phyloP scores from a whole-genome alignment of 2,888 invertebrate genomes.

The Corbicula japonica region DNA sequence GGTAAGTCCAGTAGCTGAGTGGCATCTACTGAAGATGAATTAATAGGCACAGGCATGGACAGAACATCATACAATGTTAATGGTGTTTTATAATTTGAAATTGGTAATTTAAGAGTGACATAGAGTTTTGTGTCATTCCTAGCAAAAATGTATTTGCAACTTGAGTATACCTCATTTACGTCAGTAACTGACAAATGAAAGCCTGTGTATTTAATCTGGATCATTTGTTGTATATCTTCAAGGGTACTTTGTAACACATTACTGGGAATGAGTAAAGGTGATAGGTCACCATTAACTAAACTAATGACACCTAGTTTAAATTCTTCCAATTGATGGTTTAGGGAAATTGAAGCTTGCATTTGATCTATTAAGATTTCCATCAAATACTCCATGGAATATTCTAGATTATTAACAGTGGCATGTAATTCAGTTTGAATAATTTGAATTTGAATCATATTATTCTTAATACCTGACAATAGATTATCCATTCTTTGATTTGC shows the following conservation, averaged over 20 bases:
- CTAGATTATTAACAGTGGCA: conserved; percentile 13
- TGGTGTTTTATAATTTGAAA: conserved; percentile 47
- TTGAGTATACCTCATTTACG: conserved; percentile 21
- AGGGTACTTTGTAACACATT: conserved; percentile 3
- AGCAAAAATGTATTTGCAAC: conserved; percentile 36
- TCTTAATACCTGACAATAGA: conserved; percentile 29
- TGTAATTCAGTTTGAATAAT: conserved; percentile 23
- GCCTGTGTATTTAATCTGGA: conserved; percentile 34
- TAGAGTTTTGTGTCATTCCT: conserved; percentile 37
- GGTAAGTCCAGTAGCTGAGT: conserved; percentile 54
- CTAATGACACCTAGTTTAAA: conserved; percentile 26
- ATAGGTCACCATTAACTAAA: conserved; percentile 39
- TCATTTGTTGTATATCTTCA: conserved; percentile 19
- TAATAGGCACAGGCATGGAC: conserved; percentile 54
- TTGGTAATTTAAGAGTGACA: conserved; percentile 50
- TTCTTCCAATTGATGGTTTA: conserved; percentile 34
- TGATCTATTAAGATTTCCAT: conserved; percentile 34
- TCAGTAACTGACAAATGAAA: conserved; percentile 37
- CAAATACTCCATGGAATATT: conserved; percentile 14
- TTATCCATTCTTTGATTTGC: conserved; percentile 44
- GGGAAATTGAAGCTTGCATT: conserved; percentile 4
- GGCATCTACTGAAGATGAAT: conserved; percentile 55
- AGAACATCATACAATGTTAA: conserved; percentile 43
- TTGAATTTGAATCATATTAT: conserved; percentile 41
- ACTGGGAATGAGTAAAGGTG: conserved; percentile 36